Percentiles rank a stretch among this genome's conserved stretches.
Evolutionary conservation across 2,797 vertebrate genomes (phyloP).

Genomic region (Acanthurus leucopareius): DNA sequence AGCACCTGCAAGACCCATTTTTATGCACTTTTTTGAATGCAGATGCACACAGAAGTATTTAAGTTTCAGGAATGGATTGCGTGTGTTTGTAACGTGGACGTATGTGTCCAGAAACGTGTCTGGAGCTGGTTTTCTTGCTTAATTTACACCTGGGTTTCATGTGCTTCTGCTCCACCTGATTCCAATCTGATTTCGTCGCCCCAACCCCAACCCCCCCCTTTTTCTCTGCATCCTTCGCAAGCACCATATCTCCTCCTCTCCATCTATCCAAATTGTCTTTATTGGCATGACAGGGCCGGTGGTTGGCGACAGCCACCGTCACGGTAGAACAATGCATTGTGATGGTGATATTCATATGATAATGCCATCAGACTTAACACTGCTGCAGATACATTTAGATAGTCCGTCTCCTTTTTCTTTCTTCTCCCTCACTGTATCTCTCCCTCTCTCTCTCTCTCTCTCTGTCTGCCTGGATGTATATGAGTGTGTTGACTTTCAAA

Average conservation of each 20-base stretch:
- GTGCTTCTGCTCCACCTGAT: conserved; percentile 61
- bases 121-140: conserved; percentile 35
- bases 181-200: conserved; percentile 63
- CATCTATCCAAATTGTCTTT: conserved; percentile 85
- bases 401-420: conserved; percentile 8
- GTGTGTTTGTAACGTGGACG: conserved; percentile 17
- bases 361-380: conserved; percentile 77
- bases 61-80: conserved; percentile 3
- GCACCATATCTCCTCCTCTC: conserved; percentile 80
- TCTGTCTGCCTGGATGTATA: conserved; percentile 31
- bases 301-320: conserved; percentile 78
- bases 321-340: conserved; percentile 79
- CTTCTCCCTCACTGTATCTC: not conserved
- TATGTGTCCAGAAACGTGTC: conserved; percentile 5
- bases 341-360: conserved; percentile 86
- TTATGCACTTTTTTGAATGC: not conserved
- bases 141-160: conserved; percentile 65
- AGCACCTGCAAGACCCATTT: not conserved
- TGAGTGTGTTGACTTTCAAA: conserved; percentile 61
- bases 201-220: conserved; percentile 34
- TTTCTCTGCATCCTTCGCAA: conserved; percentile 61
- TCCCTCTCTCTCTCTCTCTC: not conserved
- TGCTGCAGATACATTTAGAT: conserved; percentile 57
- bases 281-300: conserved; percentile 81
- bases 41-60: not conserved